Base-by-base conservation (phyloP, 1,140 invertebrate genomes). In the Marisa cornuarietis region DNA sequence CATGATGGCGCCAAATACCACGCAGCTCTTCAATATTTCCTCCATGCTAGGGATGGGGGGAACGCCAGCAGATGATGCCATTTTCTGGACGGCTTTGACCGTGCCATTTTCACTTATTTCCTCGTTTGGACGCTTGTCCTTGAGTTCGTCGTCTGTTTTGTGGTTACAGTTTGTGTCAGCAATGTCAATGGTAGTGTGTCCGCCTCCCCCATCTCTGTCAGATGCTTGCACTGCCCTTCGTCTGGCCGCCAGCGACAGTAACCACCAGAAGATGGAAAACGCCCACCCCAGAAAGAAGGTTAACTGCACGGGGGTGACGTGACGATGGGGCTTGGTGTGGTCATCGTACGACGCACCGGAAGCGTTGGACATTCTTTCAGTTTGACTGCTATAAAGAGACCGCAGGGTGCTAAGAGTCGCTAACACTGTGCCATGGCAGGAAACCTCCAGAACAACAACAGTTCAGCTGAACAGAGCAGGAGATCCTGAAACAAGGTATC, bases 1-100 rank as follows among this genome's bases (percentile, higher is more conserved):
- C 83, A 87, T 82, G 52, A 85, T 79, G 20, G 77, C 8, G 52
- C 85, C 85, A 62, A 87, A 83, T 5, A 84, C 18, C 5, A 79
- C 69, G 6, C 85, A 71, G 51, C 68, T 52, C 71, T 69, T 75
- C 61, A 87, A 68, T 61, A 83, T 81, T 51, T 82, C 75, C 26
- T 85, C 83, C 7, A 85, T 31, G 5, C 81, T 73, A n/a, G 83
- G 82, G 20, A 71, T 51, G 22, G 63, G 52, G 16, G 71, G 75
- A 22, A 49, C 13, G 22, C 10, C 26, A 0, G 61, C 42, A n/a
- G 54, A 61, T 14, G 26, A n/a, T 16, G n/a, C 14, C 54, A 22
- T 51, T n/a, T 75, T 75, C 51, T 24, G 11, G 58, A 58, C 75
- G 0, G 26, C 58, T 9, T 62, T 71, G 49, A 51, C 65, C 66